Percentiles rank a stretch among this genome's conserved stretches.
Evolutionary conservation across 2,888 invertebrate genomes (phyloP).

Genomic region (Andrena trimmerana): DNA sequence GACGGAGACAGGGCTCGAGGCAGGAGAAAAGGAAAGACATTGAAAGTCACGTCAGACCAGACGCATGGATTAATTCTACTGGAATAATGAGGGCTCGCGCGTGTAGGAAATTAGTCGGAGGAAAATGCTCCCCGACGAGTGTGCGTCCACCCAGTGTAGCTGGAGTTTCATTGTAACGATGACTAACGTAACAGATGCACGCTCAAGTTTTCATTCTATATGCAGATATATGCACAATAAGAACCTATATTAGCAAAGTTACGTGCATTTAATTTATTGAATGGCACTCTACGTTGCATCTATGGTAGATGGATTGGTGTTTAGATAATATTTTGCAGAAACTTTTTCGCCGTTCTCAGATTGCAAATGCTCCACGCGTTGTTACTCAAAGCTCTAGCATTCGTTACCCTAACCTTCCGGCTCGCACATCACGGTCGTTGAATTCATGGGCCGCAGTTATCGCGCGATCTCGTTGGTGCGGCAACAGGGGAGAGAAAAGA

Average conservation of each 20-base stretch:
- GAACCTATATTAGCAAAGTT: not conserved
- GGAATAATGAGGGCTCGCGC: constrained; percentile 54
- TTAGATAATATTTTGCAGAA: not conserved
- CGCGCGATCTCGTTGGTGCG: constrained; percentile 13
- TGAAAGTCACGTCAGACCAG: constrained; percentile 50
- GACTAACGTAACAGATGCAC: constrained; percentile 31
- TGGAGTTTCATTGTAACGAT: not conserved
- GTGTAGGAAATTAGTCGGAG: constrained; percentile 39
- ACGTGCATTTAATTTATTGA: too few species aligned
- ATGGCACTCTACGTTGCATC: not conserved
- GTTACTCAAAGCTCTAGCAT: not conserved
- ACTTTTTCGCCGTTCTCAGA: too few species aligned
- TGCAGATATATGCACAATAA: not conserved
- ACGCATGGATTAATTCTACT: constrained; percentile 65
- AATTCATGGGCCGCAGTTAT: constrained; percentile 24
- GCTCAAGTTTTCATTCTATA: not conserved
- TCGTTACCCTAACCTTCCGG: not conserved
- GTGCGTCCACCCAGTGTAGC: not conserved
- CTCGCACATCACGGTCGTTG: constrained; percentile 20
- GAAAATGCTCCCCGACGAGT: constrained; percentile 28
- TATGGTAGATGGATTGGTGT: not conserved
- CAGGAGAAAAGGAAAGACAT: constrained; percentile 25
- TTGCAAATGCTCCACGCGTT: too few species aligned
- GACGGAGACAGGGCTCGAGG: constrained; percentile 25
- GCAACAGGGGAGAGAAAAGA: constrained; percentile 30